Evolutionary conservation across 2,888 invertebrate species (phyloP), one percentile per base, ranked within the genome.

Genomic region (Tethea ocularis): DNA sequence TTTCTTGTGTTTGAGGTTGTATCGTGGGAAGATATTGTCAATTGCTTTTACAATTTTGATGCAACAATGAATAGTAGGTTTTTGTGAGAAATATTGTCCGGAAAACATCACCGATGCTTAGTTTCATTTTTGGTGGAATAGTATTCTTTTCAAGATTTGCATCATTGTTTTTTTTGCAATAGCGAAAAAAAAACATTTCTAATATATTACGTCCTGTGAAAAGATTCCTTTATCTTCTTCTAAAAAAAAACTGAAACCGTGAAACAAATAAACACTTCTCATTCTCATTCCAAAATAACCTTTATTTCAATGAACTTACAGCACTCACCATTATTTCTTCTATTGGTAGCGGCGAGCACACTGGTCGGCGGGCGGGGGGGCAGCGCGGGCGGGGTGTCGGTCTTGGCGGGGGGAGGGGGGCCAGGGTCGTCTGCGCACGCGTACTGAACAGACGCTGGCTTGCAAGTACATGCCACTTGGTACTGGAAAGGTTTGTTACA

Each of bases 391-490:
- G 94, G 94, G 1, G 91, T 88, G 80, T 91, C 91, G 0, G 88
- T 86, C 78, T 91, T 90, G n/a, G 87, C 89, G 11, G 91, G 90
- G 0, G 90, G 84, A 1, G 90, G 87, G 20, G 92, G 89, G 0
- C 91, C 90, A 0, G 91, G 88, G 61, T 91, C 91, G 63, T 90
- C 90, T 0, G 92, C 89, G 74, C 91, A 87, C 51, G 91, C 88
- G 73, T 92, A 92, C 73, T 91, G 90, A n/a, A 70, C 91, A 1
- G 88, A 88, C 0, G 87, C 78, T 0, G 91, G 91, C 70, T 92
- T 91, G 77, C 93, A 93, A 7, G 91, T 91, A 71, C 93, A 93
- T 7, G 93, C 93, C 57, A 91, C 93, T 86, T 93, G 93, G 67
- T 93, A 93, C 93, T 93, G 87, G 11, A 88, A 20, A 23, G 10